Evolutionary conservation across 2,888 invertebrate species (phyloP), one percentile per base, ranked within the genome.

Genomic region (Isoperla grammatica): DNA sequence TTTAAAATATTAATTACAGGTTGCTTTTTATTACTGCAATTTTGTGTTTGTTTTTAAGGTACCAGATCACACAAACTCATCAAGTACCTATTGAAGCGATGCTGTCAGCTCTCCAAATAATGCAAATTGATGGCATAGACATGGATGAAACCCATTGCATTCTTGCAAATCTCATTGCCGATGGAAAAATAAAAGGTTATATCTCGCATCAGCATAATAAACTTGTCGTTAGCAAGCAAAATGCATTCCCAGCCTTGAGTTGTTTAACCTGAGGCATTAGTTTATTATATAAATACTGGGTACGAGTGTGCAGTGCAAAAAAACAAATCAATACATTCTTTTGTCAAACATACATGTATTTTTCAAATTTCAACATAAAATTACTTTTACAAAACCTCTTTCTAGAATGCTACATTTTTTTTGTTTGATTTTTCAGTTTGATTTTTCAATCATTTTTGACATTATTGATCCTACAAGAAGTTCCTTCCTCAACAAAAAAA

Each of bases 131-230:
- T 37, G 93, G 95, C 70, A 88, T 95, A 2, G 93, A 95, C 72
- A 80, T 89, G 67, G 96, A 96, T 73, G 97, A 98, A 74, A 92
- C 95, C 0, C 91, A 95, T 69, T 98, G 98, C 75, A 91, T 98
- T 69, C 85, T 98, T 2, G 95, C 96, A 1, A 98, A 97, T 79
- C 82, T 99, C 57, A 98, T 99, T 69, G 93, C 85, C 71, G 95
- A 96, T 75, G 94, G 94, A 20, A 96, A 95, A 78, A 94, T 99
- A 68, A 97, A 97, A 74, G 98, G 99, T 0, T 99, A 99, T 74
- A 95, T 99, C 70, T 96, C 97, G 0, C 90, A 95, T 76, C 91
- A 93, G 68, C 97, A 99, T 75, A 89, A 95, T 73, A 97, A 96
- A 76, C 82, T 99, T 59, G 98, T 99, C 50, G 90, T 99, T 48